Percentiles rank a stretch among this genome's conserved stretches.
phyloP scores from a whole-genome alignment of 2,888 invertebrate genomes.

The Timema podura region DNA sequence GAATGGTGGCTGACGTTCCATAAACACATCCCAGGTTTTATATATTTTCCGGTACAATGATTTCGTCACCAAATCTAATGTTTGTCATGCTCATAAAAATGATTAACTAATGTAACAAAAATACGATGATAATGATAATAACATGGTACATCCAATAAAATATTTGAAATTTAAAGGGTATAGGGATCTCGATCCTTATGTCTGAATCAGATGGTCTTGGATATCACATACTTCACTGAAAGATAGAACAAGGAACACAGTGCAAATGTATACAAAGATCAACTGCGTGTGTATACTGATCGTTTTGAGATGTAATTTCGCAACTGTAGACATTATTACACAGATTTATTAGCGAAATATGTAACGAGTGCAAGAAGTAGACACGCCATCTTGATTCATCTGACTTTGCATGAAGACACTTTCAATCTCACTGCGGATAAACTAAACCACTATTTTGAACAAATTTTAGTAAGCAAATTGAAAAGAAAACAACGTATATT shows the following conservation, averaged over 20 bases:
- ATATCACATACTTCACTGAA: too few species aligned
- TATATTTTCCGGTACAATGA: too few species aligned
- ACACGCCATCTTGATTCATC: constrained; percentile 34
- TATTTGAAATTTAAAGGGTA: background rate
- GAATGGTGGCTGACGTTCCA: too few species aligned
- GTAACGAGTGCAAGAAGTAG: constrained; percentile 5
- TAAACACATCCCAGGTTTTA: too few species aligned
- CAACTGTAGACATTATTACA: background rate
- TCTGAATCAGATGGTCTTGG: constrained; percentile 7
- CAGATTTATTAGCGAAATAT: too few species aligned
- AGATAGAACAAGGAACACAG: too few species aligned
- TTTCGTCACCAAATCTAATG: too few species aligned
- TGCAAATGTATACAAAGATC: too few species aligned
- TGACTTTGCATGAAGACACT: constrained; percentile 26
- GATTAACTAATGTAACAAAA: too few species aligned
- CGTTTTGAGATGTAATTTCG: background rate
- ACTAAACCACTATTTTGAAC: too few species aligned
- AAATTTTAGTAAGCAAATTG: constrained; percentile 17
- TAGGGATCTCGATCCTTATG: background rate
- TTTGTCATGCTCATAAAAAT: too few species aligned
- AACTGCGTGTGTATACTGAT: background rate
- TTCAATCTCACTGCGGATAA: too few species aligned
- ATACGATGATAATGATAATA: background rate
- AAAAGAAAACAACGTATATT: constrained; percentile 15
- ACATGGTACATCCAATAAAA: background rate